Evolutionary conservation across 2,797 vertebrate species (phyloP), one percentile per base, ranked within the genome.

Genomic region (Centroberyx gerrardi): DNA sequence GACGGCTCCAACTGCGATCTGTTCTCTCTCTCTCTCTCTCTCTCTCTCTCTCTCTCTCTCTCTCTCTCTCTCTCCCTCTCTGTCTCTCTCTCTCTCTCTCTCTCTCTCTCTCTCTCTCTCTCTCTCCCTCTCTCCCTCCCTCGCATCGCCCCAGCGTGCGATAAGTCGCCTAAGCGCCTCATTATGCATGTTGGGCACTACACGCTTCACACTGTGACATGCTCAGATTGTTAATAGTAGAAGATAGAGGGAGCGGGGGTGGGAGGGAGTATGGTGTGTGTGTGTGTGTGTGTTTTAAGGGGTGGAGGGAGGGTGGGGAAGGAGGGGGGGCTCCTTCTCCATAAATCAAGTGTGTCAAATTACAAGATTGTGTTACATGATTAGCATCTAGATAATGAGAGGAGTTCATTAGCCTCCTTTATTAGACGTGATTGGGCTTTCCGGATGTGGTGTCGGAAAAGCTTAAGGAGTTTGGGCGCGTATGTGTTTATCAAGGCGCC

Each of bases 301-400:
- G 33, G 46, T 5, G 40, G 13, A 7, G 13, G 1, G 27, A 52
- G 63, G n/a, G 13, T 7, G 65, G 3, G n/a, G n/a, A n/a, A n/a
- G n/a, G n/a, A n/a, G n/a, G 52, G 27, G 61, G 22, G 74, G 59
- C 15, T 68, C 74, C 52, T 82, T 62, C 71, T 74, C 67, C 60
- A 81, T 82, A 92, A 90, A 93, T 93, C 87, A 93, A 93, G 82
- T 90, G 87, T 92, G 88, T 92, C 88, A 85, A 92, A 93, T 93
- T 90, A 92, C 87, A 86, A 91, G 87, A 90, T 86, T 90, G 88
- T 90, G 90, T 91, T 89, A 83, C 83, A 87, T 89, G 92, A 93
- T 92, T 92, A 92, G 74, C 78, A 89, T 91, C 81, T 82, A 77
- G 87, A 89, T 94, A 92, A 92, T 89, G 89, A 93, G 87, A 77